A percentile compares a stretch with the other conserved stretches of the same genome.
Evolutionary conservation across 2,113 vertebrate genomes (phyloP).

Genomic region (Accipiter cooperii): DNA sequence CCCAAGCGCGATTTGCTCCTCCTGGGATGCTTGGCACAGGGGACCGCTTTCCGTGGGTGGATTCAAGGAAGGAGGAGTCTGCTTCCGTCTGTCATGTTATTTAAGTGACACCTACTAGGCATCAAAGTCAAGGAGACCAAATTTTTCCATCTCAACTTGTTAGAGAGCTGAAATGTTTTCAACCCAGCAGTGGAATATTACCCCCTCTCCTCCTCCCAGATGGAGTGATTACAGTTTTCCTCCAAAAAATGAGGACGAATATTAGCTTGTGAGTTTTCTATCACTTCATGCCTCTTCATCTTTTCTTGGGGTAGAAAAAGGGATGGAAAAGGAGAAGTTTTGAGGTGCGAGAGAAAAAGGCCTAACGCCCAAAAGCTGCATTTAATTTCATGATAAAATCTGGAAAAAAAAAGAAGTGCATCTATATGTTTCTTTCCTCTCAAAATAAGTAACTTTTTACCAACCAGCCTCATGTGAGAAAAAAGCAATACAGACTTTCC

Average conservation of each 20-base stretch:
- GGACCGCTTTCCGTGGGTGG: neutral
- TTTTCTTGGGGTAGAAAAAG: neutral
- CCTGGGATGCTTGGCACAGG: neutral
- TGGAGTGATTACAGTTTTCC: neutral
- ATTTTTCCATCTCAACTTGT: conserved; percentile 14
- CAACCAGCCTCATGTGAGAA: neutral
- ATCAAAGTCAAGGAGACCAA: neutral
- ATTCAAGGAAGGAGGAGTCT: neutral
- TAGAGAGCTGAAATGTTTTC: neutral
- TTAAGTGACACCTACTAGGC: conserved; percentile 8
- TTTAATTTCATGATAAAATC: neutral
- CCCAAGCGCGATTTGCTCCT: neutral
- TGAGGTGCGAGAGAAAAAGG: neutral
- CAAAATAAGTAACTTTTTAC: neutral
- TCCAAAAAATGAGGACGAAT: neutral
- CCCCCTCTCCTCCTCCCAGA: neutral
- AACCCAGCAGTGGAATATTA: neutral
- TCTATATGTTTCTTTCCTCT: neutral
- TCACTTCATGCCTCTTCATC: neutral
- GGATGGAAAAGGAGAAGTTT: neutral
- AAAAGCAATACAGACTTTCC: neutral
- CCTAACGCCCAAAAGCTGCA: neutral
- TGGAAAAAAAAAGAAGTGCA: too few relatives aligned
- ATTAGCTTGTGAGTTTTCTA: neutral
- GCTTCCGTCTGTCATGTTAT: neutral